Evolutionary conservation across 2,888 invertebrate genomes (phyloP).

Genomic region (Synergus japonicus): DNA sequence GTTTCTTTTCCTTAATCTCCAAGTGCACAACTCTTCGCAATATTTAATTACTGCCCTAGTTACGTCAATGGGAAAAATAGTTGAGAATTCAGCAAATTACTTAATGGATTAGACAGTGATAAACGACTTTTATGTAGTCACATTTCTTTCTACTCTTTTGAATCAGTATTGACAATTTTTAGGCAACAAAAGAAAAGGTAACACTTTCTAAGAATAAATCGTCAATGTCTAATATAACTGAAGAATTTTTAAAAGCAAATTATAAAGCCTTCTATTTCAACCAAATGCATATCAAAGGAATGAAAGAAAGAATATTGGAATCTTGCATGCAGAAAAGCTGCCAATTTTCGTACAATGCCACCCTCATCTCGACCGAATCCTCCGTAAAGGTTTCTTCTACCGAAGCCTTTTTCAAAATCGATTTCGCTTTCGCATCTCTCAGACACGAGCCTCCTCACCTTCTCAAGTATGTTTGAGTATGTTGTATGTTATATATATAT

Average conservation of each 20-base stretch:
- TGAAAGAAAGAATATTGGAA: background rate
- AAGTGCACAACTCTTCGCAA: background rate
- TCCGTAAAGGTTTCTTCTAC: constrained; percentile 25
- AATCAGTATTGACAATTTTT: constrained; percentile 10
- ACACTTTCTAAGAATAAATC: background rate
- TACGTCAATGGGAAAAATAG: background rate
- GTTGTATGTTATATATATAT: background rate
- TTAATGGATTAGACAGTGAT: constrained; percentile 1
- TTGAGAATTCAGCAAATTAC: background rate
- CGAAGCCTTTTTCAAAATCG: constrained; percentile 39
- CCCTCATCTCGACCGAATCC: constrained; percentile 31
- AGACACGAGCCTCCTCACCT: constrained; percentile 36
- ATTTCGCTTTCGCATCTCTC: constrained; percentile 37
- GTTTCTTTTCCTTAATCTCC: background rate
- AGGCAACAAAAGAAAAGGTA: background rate
- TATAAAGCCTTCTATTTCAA: background rate
- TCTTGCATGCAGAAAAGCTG: constrained; percentile 1
- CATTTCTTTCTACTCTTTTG: background rate
- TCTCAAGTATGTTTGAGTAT: background rate
- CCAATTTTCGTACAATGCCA: constrained; percentile 29
- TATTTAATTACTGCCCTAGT: constrained; percentile 1
- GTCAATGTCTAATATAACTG: background rate
- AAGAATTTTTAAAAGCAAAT: background rate
- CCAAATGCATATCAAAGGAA: background rate
- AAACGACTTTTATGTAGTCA: constrained; percentile 4